Conservation (phyloP, 2,113 vertebrate species). For the Hymenochirus boettgeri region DNA sequence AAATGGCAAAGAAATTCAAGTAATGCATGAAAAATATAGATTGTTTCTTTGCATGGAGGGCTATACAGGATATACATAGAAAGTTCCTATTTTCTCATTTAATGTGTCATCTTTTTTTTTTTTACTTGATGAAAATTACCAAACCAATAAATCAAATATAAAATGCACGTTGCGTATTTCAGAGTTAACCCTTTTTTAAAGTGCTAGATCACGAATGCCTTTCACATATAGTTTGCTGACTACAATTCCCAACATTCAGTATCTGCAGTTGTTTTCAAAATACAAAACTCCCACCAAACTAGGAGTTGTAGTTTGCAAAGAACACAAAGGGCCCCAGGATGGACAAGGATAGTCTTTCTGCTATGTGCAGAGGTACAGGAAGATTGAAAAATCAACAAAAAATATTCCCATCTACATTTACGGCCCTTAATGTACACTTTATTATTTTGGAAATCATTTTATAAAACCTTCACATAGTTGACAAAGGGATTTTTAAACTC, state of each 20-base stretch:
- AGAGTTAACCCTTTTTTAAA: constrained; percentile 28
- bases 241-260: too few relatives aligned
- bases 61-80: constrained; percentile 8
- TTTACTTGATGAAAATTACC: too few relatives aligned
- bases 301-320: too few relatives aligned
- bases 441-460: constrained; percentile 58
- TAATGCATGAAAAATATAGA: constrained; percentile 34
- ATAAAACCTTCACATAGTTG: constrained; percentile 58
- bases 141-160: too few relatives aligned
- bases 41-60: constrained; percentile 4
- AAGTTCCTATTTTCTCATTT: constrained; percentile 1
- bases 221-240: too few relatives aligned
- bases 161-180: background rate
- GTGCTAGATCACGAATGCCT: constrained; percentile 52
- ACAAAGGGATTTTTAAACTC: too few relatives aligned
- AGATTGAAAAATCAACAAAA: constrained; percentile 75
- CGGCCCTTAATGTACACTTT: constrained; percentile 54
- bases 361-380: constrained; percentile 59
- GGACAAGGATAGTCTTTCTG: constrained; percentile 56
- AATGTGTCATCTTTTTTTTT: background rate
- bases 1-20: constrained; percentile 34
- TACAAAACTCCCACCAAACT: too few relatives aligned
- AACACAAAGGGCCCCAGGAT: constrained; percentile 52
- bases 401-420: constrained; percentile 69
- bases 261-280: too few relatives aligned